Base-by-base conservation (phyloP, 2,888 invertebrate species). In the Brenthis ino region DNA sequence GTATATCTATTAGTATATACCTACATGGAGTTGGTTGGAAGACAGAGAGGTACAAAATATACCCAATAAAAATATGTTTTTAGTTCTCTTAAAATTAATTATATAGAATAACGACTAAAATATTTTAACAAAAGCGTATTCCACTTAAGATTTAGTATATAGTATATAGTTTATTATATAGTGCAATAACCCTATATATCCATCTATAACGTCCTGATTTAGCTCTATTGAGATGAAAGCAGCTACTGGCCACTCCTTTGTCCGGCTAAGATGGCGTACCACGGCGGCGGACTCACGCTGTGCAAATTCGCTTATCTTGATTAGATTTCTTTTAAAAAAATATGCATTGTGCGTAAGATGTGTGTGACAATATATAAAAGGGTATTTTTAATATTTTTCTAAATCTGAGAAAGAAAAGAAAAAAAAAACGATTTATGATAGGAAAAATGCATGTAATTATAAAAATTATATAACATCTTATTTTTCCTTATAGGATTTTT, bases 261-360 rank as follows among this genome's bases (percentile, higher is more conserved):
- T 72, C 61, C 72, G 65, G 13, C 60, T 63, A 72, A 72, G 72
- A 74, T 74, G 74, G 70, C 74, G 60, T 69, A 51, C 61, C 56
- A 64, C 63, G 68, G 66, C 50, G 57, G 51, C 57, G 66, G 63
- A 67, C 70, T 69, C 72, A 67, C 57, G 71, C 65, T 64, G 71
- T 51, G 64, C 37, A 69, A 69, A 73, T 73, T 71, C 71, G 71
- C 73, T 69, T 63, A 69, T 67, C 64, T 57, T 54, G 55, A 48
- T 57, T 55, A 64, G 58, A 66, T 68, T 67, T 67, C 67, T 67
- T 50, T 60, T 33, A 6, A 33, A 28, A 24, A 47, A 48, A 60
- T 28, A 60, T 60, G 28, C 20, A 47, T 47, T 54, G 28, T 24
- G 24, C 8, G 58, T 47, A 14, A 14, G 28, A 28, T 6, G 24